A percentile compares a stretch with the other conserved stretches of the same genome.
phyloP scores from a whole-genome alignment of 2,888 invertebrate species.

The Ophion ellenae region DNA sequence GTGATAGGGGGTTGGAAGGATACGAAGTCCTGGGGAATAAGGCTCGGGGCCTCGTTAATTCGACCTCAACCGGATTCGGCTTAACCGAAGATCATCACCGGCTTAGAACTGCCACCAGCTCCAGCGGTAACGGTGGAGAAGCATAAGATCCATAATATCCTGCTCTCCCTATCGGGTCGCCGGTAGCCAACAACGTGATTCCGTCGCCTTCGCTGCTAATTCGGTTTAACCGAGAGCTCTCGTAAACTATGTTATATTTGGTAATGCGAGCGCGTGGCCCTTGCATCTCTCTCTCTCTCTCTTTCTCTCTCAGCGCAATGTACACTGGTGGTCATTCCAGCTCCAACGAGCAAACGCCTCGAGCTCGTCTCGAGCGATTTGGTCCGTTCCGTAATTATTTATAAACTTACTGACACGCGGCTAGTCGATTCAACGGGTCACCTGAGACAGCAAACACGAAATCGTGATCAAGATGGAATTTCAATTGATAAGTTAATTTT shows the following conservation, averaged over 20 bases:
- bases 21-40: slow-evolving; percentile 55
- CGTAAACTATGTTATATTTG: slow-evolving; percentile 80
- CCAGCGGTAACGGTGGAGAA: slow-evolving; percentile 8
- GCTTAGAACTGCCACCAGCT: slow-evolving; percentile 69
- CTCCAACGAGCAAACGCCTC: slow-evolving; percentile 42
- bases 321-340: slow-evolving; percentile 36
- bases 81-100: slow-evolving; percentile 75
- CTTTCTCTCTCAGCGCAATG: slow-evolving; percentile 38
- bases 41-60: slow-evolving; percentile 69
- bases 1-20: slow-evolving; percentile 51
- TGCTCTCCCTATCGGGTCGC: slow-evolving; percentile 50
- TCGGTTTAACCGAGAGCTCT: slow-evolving; percentile 80
- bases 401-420: slow-evolving; percentile 17
- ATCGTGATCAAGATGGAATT: not conserved
- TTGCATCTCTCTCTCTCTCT: slow-evolving; percentile 67
- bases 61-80: slow-evolving; percentile 69
- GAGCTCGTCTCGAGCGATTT: slow-evolving; percentile 62
- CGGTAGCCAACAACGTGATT: slow-evolving; percentile 57
- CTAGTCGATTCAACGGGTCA: not conserved
- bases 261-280: slow-evolving; percentile 79
- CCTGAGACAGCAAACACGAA: not conserved
- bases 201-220: slow-evolving; percentile 70
- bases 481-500: not conserved
- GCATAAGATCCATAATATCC: slow-evolving; percentile 46
- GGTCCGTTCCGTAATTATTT: slow-evolving; percentile 39